Percentiles rank a stretch among this genome's conserved stretches.
phyloP scores from a whole-genome alignment of 2,113 vertebrate species.

The Platycercus adscitus region DNA sequence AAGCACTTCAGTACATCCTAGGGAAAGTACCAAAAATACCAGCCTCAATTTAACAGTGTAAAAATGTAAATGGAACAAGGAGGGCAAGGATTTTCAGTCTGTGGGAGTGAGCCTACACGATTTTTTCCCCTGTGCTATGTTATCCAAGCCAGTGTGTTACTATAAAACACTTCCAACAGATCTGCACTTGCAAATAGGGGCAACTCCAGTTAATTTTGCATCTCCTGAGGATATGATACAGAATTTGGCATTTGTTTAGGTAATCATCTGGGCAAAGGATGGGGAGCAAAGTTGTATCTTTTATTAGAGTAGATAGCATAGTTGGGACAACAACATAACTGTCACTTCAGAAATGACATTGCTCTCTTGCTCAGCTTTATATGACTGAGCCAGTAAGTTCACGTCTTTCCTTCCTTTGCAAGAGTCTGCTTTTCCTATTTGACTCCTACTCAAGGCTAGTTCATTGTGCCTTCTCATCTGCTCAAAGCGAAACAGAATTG shows the following conservation, averaged over 20 bases:
- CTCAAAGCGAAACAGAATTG: neutral
- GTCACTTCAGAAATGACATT: neutral
- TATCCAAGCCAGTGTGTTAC: neutral
- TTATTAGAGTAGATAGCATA: neutral
- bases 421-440: neutral
- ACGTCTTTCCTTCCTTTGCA: neutral
- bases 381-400: neutral
- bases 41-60: neutral
- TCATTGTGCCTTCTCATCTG: neutral
- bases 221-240: neutral
- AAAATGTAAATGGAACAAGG: slow-evolving; percentile 3
- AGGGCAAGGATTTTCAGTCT: neutral
- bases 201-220: neutral
- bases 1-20: neutral
- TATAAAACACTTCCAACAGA: neutral
- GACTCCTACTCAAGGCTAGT: slow-evolving; percentile 15
- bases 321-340: neutral
- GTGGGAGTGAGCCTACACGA: neutral
- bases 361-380: neutral
- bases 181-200: neutral
- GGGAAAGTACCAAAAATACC: neutral
- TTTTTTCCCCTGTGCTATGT: neutral
- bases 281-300: neutral
- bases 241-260: neutral
- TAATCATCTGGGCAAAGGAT: neutral